Evolutionary conservation across 2,888 invertebrate species (phyloP), one percentile per base, ranked within the genome.

Genomic region (Apomyelois bistriatella): DNA sequence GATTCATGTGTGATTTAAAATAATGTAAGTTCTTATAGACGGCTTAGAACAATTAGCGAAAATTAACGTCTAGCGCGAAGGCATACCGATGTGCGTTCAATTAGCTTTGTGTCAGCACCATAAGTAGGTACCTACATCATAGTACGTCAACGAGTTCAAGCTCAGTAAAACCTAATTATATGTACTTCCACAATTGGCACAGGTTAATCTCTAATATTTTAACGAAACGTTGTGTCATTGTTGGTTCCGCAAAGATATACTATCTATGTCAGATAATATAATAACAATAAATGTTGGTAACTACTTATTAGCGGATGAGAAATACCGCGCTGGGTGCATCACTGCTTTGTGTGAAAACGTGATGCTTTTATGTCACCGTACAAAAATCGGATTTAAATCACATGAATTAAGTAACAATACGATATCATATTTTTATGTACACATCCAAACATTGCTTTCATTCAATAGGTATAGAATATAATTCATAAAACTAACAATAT

Each of bases 391-490:
- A 75, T 74, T 75, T 73, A 71, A 78, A 83, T 79, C 78, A 83
- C 81, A 78, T 80, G 83, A 85, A 85, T 82, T 86, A 87, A 89
- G 59, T 82, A 84, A 79, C 84, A 75, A 75, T 72, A 68, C 70
- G 70, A 70, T 75, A 68, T 70, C 70, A 71, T 74, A 79, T 76
- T 68, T n/a, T 79, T 82, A 85, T 86, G 72, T 86, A 85, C 85
- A 85, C 68, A 79, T 79, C 73, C 75, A 72, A 85, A 82, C 76
- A 86, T 85, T 86, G 83, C 84, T 87, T 85, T 80, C 58, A 69
- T 67, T 72, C 73, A 72, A 72, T 64, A 74, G 74, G 59, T 32
- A 67, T 73, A 76, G 67, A 62, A 68, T 70, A 73, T 70, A 61
- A 63, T 69, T 71, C 62, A 73, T 73, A 72, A 70, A 73, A 70